Base-by-base conservation (phyloP, 2,888 invertebrate species). In the Nymphalis urticae region DNA sequence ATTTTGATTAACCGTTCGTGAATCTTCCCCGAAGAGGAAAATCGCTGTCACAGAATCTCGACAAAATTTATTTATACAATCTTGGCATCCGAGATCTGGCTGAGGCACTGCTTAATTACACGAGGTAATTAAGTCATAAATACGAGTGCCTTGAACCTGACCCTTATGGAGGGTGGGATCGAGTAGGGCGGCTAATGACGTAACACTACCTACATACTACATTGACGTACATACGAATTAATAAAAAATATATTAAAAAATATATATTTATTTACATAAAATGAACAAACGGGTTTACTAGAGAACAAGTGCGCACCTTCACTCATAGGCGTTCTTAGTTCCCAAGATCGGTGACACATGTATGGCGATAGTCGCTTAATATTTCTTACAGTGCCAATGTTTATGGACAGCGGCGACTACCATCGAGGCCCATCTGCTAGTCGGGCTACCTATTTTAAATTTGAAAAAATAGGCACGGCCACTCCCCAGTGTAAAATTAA, bases 71-170 rank as follows among this genome's bases (percentile, higher is more conserved):
- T 75, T 75, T 73, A 74, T 72, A 70, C 73, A 74, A 75, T 73
- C 74, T 73, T 72, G 69, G 72, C 73, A 64, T 36, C 66, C 62
- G 70, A 68, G 70, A 68, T 70, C 53, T 53, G 51, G 56, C 71
- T 75, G 76, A 76, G 73, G 75, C 75, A 72, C 72, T 72, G 74
- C 72, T 76, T 76, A 75, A 76, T 76, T 76, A 75, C 71, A 72
- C 60, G 64, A 69, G 72, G 73, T 76, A 76, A 76, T 75, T 76
- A 73, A 74, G 69, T 71, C 75, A 73, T 75, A 76, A 76, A 76
- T 75, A 75, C 69, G 65, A 73, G 70, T 59, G 68, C 69, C 68
- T 53, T 69, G 66, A 68, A 71, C 68, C 54, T 60, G 54, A 68
- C 69, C 70, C 69, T 21, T 9, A 17, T 48, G 60, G n/a, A 53